Evolutionary conservation across 1,140 invertebrate genomes (phyloP).

Genomic region (Ceratoteleas bidentatus): DNA sequence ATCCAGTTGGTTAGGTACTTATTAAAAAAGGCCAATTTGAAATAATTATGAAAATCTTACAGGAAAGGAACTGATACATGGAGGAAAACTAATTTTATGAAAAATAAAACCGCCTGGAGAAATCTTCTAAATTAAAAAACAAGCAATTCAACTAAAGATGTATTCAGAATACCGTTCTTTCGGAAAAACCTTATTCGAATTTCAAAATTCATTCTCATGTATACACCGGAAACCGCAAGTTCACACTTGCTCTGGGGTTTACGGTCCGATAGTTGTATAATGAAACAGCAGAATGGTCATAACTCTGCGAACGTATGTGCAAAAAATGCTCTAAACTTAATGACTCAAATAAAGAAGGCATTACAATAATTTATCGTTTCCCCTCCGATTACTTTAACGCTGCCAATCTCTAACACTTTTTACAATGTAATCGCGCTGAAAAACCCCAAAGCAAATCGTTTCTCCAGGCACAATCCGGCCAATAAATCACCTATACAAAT

Average conservation of each 20-base stretch:
- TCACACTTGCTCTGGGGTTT: constrained; percentile 19
- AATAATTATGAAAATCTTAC: no score
- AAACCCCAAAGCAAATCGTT: no score
- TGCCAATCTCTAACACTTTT: neutral
- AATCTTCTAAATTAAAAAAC: no score
- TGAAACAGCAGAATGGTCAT: constrained; percentile 23
- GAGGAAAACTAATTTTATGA: no score
- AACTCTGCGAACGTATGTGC: neutral
- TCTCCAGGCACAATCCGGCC: no score
- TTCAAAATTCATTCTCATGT: constrained; percentile 15
- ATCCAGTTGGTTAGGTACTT: neutral
- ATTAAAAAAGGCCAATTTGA: no score
- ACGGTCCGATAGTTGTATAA: constrained; percentile 20
- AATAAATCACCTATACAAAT: no score
- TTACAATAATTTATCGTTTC: neutral
- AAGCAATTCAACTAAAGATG: no score
- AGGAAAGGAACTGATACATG: no score
- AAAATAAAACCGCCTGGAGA: no score
- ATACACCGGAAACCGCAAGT: constrained; percentile 16
- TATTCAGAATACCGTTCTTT: no score
- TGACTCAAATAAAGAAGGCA: neutral
- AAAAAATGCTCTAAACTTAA: neutral
- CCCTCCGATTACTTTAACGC: no score
- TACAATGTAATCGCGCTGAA: neutral
- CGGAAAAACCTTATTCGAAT: constrained; percentile 9